phyloP scores from a whole-genome alignment of 2,797 vertebrate genomes.

The Pangasius djambal region DNA sequence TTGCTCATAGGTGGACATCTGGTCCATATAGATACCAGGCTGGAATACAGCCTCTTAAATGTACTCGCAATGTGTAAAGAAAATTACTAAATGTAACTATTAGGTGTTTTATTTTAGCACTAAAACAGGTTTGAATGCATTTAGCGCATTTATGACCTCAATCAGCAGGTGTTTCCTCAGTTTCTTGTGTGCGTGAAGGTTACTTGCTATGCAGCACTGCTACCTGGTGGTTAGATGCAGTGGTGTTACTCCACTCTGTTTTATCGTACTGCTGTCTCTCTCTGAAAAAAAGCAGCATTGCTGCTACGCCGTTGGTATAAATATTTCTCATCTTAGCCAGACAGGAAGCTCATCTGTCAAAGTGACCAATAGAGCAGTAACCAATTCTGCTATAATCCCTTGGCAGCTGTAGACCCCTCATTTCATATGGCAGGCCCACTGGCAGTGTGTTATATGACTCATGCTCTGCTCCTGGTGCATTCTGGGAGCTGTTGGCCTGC shows the following conservation, averaged over 20 bases:
- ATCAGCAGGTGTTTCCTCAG: neutral
- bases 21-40: neutral
- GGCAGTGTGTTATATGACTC: constrained; percentile 30
- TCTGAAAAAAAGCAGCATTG: constrained; percentile 57
- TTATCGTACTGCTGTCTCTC: neutral
- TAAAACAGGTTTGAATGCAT: neutral
- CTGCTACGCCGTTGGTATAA: constrained; percentile 47
- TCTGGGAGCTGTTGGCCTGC: constrained; percentile 34
- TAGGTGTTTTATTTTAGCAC: neutral
- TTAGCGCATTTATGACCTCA: neutral
- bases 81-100: neutral
- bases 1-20: neutral
- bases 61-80: too few relatives aligned
- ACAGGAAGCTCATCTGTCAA: constrained; percentile 53
- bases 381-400: constrained; percentile 58
- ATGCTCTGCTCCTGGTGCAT: constrained; percentile 16
- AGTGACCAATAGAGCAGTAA: constrained; percentile 43
- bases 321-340: constrained; percentile 51
- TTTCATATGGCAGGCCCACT: constrained; percentile 41
- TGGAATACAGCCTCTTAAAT: neutral
- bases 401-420: constrained; percentile 40
- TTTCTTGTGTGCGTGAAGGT: neutral
- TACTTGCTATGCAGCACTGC: constrained; percentile 38
- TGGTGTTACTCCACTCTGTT: neutral
- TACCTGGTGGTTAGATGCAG: constrained; percentile 49